phyloP scores from a whole-genome alignment of 2,113 vertebrate genomes.

The Cyphomyrus discorhynchus region DNA sequence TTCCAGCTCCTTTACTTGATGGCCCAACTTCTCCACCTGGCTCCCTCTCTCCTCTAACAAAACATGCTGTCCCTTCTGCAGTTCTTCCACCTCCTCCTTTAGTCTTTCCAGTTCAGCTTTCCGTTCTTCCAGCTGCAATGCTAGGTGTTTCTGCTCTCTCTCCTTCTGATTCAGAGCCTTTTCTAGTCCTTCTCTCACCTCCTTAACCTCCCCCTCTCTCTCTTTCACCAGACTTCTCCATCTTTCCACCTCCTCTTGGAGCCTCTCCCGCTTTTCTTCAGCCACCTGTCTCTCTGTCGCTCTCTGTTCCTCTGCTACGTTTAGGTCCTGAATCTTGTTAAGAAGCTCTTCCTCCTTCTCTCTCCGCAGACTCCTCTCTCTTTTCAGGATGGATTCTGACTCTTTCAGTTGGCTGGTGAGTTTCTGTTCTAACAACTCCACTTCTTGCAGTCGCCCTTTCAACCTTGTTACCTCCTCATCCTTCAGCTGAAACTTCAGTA shows the following conservation, averaged over 20 bases:
- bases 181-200: background rate
- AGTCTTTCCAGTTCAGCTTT: background rate
- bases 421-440: constrained; percentile 20
- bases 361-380: constrained; percentile 5
- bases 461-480: constrained; percentile 25
- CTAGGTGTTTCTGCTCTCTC: constrained; percentile 13
- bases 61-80: no score
- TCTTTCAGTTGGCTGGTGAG: constrained; percentile 29
- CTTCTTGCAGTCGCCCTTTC: background rate
- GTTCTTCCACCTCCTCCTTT: no score
- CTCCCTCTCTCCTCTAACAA: no score
- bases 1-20: no score
- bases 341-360: constrained; percentile 25
- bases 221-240: constrained; percentile 16
- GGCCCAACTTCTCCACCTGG: no score
- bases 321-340: constrained; percentile 26
- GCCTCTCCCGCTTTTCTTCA: background rate
- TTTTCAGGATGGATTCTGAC: constrained; percentile 25
- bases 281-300: background rate
- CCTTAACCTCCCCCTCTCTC: no score
- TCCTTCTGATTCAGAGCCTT: constrained; percentile 22
- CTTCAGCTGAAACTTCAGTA: constrained; percentile 4
- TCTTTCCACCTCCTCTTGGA: constrained; percentile 39
- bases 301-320: background rate
- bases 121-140: constrained; percentile 22